These are phyloP conservation scores for Cyphomyrus plagiostoma DNA, from an alignment of 2,113 vertebrate genomes.

Conservation along the genomic window DNA sequence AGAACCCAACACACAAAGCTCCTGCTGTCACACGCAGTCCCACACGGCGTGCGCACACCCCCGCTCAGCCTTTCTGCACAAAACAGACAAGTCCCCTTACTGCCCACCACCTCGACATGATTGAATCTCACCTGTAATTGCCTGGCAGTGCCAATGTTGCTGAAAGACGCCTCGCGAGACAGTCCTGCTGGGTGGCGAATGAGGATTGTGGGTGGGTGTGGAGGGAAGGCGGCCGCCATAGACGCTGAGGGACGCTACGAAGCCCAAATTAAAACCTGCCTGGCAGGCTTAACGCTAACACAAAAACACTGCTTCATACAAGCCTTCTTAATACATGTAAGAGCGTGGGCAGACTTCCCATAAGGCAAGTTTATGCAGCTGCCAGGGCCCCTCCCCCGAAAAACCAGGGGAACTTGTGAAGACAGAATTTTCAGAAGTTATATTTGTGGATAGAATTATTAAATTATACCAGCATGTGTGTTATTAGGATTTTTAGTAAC, in stretches of 20 bases:
- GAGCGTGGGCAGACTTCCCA: neutral
- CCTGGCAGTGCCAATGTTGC: neutral
- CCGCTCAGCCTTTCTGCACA: neutral
- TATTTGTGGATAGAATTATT: neutral
- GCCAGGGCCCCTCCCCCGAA: neutral
- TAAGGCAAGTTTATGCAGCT: neutral
- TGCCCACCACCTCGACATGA: neutral
- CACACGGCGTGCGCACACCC: neutral
- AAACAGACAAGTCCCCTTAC: neutral
- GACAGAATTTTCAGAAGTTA: neutral
- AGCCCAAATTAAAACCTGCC: slow-evolving; percentile 1
- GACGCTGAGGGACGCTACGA: neutral
- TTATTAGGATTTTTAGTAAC: neutral
- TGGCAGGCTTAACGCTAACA: neutral
- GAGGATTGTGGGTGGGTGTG: neutral
- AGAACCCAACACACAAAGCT: neutral
- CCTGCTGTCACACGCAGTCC: neutral
- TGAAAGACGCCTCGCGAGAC: neutral
- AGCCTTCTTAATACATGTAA: neutral
- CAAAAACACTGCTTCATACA: neutral
- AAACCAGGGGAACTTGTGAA: neutral
- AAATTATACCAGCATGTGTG: neutral
- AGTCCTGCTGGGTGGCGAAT: neutral
- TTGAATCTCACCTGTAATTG: neutral
- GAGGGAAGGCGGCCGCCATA: neutral